Evolutionary conservation across 30 jellyfish, hydroid and myxozoan genomes (phyloP).

Genomic region (Chironex yamaguchii): DNA sequence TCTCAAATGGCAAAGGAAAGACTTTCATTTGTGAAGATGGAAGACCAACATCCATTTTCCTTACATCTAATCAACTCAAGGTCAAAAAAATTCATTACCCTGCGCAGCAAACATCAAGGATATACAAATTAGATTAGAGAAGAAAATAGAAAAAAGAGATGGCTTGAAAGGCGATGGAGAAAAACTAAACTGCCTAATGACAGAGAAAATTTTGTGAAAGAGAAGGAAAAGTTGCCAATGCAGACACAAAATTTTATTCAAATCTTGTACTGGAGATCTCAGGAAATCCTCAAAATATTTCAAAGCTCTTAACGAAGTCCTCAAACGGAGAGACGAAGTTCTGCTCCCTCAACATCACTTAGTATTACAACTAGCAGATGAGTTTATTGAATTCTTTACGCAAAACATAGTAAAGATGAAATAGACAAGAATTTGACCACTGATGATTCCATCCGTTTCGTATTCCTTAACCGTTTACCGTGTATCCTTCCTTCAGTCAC

Average conservation of each 20-base stretch:
- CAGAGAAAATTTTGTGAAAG: slow-evolving; percentile 63
- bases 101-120: slow-evolving; percentile 62
- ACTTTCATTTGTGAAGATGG: too few species aligned
- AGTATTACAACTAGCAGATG: slow-evolving; percentile 54
- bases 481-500: too few species aligned
- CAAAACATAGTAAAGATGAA: slow-evolving; percentile 49
- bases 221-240: slow-evolving; percentile 55
- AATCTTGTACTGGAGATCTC: slow-evolving; percentile 60
- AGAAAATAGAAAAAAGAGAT: slow-evolving; percentile 51
- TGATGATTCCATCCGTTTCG: slow-evolving; percentile 36
- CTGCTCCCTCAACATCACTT: slow-evolving; percentile 66
- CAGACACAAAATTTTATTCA: slow-evolving; percentile 39
- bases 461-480: too few species aligned
- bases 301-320: slow-evolving; percentile 37
- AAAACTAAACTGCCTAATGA: slow-evolving; percentile 59
- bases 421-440: slow-evolving; percentile 51
- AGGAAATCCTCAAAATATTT: slow-evolving; percentile 51
- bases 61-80: too few species aligned
- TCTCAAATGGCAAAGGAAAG: too few species aligned
- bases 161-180: slow-evolving; percentile 75
- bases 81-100: slow-evolving; percentile 47
- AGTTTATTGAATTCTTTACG: slow-evolving; percentile 70
- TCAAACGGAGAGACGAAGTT: slow-evolving; percentile 59
- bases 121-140: slow-evolving; percentile 56
- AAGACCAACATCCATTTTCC: too few species aligned